These are phyloP conservation scores for Paedocypris sp. DNA, from an alignment of 2,113 vertebrate species.

Conservation along the genomic window DNA sequence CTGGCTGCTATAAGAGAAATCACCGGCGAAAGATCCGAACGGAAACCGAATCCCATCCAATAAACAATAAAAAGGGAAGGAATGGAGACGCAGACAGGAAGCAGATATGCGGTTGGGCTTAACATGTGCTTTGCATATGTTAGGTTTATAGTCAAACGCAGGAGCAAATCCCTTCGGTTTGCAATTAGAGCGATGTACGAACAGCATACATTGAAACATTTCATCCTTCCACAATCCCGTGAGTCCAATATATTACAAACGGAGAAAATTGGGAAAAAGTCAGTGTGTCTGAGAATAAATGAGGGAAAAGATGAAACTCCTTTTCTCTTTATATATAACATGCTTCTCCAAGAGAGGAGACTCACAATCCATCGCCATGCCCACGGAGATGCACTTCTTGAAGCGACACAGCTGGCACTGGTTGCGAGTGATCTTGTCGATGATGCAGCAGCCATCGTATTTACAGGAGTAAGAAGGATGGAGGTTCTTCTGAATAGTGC, in stretches of 20 bases:
- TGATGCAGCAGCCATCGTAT: conserved; percentile 90
- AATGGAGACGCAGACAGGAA: neutral
- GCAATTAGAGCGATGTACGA: conserved; percentile 8
- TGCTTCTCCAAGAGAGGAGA: too few relatives aligned
- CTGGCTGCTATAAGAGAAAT: too few relatives aligned
- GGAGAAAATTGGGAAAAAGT: too few relatives aligned
- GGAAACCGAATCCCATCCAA: neutral
- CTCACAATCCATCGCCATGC: conserved; percentile 76
- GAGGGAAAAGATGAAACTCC: too few relatives aligned
- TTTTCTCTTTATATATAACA: too few relatives aligned
- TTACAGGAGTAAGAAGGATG: conserved; percentile 58
- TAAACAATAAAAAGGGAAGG: neutral
- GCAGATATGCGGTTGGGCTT: neutral
- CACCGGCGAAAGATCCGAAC: neutral
- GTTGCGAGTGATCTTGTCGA: conserved; percentile 96
- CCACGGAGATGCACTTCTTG: conserved; percentile 86
- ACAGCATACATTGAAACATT: neutral
- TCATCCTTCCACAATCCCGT: too few relatives aligned
- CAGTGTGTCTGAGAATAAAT: too few relatives aligned
- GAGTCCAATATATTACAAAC: too few relatives aligned
- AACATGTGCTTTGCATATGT: conserved; percentile 21
- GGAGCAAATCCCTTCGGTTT: neutral
- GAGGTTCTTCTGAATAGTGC: conserved; percentile 92
- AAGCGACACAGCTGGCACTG: conserved; percentile 98
- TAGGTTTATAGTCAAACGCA: neutral